A percentile compares a stretch with the other conserved stretches of the same genome.
These are phyloP conservation scores for Tichodroma muraria DNA, from an alignment of 2,113 vertebrate species.

Conservation along the genomic window DNA sequence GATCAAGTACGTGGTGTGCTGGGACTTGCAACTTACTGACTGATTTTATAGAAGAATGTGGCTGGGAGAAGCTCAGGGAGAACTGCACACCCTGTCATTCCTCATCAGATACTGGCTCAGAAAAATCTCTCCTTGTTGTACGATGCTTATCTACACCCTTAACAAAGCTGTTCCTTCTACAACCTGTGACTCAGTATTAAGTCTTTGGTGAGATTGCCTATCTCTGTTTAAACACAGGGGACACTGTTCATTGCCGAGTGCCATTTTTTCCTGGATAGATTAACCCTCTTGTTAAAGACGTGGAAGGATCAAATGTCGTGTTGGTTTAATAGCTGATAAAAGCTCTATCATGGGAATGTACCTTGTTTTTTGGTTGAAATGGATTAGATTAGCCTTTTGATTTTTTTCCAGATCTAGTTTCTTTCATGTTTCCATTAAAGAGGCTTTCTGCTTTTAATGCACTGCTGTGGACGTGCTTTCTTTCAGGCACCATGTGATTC, in stretches of 20 bases:
- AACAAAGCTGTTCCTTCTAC: neutral
- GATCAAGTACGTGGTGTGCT: neutral
- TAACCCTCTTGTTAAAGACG: neutral
- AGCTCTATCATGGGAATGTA: neutral
- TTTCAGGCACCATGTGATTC: neutral
- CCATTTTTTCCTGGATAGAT: neutral
- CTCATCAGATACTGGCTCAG: neutral
- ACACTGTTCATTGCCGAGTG: neutral
- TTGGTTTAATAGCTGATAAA: constrained; percentile 16
- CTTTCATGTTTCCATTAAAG: neutral
- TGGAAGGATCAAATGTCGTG: neutral
- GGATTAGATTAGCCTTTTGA: neutral
- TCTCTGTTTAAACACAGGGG: neutral
- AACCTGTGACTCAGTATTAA: neutral
- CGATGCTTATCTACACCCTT: neutral
- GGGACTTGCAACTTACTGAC: neutral
- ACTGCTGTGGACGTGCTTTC: neutral
- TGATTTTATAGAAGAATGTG: neutral
- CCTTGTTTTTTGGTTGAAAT: neutral
- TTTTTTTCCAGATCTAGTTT: neutral
- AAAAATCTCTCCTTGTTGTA: neutral
- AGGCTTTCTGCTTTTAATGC: neutral
- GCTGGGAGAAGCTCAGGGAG: neutral
- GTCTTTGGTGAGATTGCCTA: neutral
- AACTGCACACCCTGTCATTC: neutral